Evolutionary conservation across 2,888 invertebrate genomes (phyloP).

Genomic region (Sesia bembeciformis): DNA sequence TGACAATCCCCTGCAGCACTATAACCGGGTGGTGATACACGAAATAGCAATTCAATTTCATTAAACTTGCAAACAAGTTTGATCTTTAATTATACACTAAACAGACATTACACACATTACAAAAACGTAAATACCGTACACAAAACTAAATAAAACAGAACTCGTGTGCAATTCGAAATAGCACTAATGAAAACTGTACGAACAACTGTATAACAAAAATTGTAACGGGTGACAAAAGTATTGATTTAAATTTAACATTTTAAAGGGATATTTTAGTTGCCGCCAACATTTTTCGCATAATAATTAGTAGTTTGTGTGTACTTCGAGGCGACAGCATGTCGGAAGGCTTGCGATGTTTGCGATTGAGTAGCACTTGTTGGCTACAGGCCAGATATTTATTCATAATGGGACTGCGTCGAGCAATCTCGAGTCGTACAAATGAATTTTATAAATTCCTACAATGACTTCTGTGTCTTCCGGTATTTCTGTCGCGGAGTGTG

Average conservation of each 20-base stretch:
- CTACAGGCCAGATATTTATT: conserved; percentile 30
- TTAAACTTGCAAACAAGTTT: not conserved
- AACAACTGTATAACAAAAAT: too few relatives aligned
- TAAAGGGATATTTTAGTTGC: too few relatives aligned
- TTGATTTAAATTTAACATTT: too few relatives aligned
- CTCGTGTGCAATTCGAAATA: too few relatives aligned
- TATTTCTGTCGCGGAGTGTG: not conserved
- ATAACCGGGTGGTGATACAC: conserved; percentile 7
- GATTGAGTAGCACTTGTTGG: conserved; percentile 23
- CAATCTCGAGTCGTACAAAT: conserved; percentile 9
- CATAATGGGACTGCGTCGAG: conserved; percentile 20
- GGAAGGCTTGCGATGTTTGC: conserved; percentile 18
- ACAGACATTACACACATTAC: too few relatives aligned
- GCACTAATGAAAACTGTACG: too few relatives aligned
- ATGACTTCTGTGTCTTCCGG: not conserved
- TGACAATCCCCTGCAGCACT: conserved; percentile 37
- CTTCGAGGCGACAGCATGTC: conserved; percentile 25
- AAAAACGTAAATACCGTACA: too few relatives aligned
- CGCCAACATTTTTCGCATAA: too few relatives aligned
- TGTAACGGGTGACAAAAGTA: too few relatives aligned
- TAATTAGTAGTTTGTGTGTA: not conserved
- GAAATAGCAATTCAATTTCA: conserved; percentile 29
- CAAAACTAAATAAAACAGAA: too few relatives aligned
- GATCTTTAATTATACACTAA: too few relatives aligned
- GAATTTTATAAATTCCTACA: not conserved